These are phyloP conservation scores for Enteromius anoplus DNA, from an alignment of 2,797 vertebrate genomes.

Conservation along the genomic window DNA sequence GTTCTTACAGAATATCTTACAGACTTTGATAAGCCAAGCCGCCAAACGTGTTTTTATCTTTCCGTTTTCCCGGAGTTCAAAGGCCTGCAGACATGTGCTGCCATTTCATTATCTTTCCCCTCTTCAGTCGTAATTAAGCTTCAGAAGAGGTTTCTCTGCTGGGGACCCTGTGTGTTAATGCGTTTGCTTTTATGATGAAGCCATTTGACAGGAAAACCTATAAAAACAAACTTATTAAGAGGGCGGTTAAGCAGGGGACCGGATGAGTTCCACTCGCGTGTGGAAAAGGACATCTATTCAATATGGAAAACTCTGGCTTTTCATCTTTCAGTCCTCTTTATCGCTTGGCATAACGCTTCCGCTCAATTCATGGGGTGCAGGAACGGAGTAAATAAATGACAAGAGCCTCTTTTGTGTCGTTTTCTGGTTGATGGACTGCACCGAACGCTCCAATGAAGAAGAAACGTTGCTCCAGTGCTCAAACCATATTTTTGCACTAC, in stretches of 20 bases:
- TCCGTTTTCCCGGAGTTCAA: conserved; percentile 55
- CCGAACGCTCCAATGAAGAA: not conserved
- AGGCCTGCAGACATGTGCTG: conserved; percentile 57
- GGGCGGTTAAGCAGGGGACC: conserved; percentile 69
- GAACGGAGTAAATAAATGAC: not conserved
- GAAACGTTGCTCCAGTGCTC: not conserved
- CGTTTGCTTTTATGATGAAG: conserved; percentile 69
- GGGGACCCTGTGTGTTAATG: conserved; percentile 64
- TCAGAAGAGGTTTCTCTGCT: conserved; percentile 61
- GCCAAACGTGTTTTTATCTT: conserved; percentile 24
- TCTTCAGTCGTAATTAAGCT: conserved; percentile 66
- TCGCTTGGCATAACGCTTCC: not conserved
- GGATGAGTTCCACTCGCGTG: conserved; percentile 70
- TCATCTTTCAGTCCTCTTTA: conserved; percentile 45
- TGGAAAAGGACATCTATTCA: conserved; percentile 57
- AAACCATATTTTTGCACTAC: not conserved
- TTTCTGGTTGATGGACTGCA: not conserved
- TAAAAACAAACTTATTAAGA: conserved; percentile 69
- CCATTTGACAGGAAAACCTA: conserved; percentile 70
- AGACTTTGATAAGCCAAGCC: conserved; percentile 33
- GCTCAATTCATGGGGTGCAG: not conserved
- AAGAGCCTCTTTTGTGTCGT: not conserved
- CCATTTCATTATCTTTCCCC: conserved; percentile 62
- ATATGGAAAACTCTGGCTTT: conserved; percentile 43
- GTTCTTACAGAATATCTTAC: conserved; percentile 7